Percentiles rank a stretch among this genome's conserved stretches.
phyloP scores from a whole-genome alignment of 2,113 vertebrate genomes.

The Lasiurus cinereus region DNA sequence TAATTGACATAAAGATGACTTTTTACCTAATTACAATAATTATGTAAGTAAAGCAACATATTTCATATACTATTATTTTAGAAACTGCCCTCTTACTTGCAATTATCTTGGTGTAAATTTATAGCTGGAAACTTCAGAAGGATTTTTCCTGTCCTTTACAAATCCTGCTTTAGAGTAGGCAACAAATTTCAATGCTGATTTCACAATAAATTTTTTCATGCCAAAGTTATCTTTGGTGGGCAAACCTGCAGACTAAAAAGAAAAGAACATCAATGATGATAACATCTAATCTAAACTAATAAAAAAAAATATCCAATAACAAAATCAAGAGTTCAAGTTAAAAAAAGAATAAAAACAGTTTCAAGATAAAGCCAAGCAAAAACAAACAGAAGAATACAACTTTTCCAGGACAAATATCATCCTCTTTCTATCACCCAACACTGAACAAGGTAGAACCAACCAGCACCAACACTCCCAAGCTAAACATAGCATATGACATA shows the following conservation, averaged over 20 bases:
- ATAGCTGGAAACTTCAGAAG: neutral
- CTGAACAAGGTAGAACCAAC: neutral
- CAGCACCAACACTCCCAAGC: neutral
- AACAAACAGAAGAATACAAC: neutral
- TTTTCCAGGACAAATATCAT: neutral
- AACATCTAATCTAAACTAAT: neutral
- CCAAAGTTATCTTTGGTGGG: neutral
- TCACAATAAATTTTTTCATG: conserved; percentile 59
- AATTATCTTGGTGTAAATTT: conserved; percentile 58
- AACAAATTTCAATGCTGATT: conserved; percentile 57
- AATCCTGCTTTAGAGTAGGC: conserved; percentile 1
- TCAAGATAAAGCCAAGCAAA: conserved; percentile 26
- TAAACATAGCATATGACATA: neutral
- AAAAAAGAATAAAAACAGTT: conserved; percentile 42
- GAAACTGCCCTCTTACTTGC: conserved; percentile 55
- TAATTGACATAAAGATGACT: conserved; percentile 12
- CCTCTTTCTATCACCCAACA: neutral
- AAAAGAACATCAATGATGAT: neutral
- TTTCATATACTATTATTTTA: conserved; percentile 39
- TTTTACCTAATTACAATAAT: conserved; percentile 1
- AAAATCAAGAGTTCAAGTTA: neutral
- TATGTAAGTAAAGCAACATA: conserved; percentile 22
- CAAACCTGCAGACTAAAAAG: conserved; percentile 26
- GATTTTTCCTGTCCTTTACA: conserved; percentile 28
- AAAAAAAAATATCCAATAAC: neutral